A percentile compares a stretch with the other conserved stretches of the same genome.
phyloP scores from a whole-genome alignment of 2,797 vertebrate species.

The Pseudomugil gertrudae region DNA sequence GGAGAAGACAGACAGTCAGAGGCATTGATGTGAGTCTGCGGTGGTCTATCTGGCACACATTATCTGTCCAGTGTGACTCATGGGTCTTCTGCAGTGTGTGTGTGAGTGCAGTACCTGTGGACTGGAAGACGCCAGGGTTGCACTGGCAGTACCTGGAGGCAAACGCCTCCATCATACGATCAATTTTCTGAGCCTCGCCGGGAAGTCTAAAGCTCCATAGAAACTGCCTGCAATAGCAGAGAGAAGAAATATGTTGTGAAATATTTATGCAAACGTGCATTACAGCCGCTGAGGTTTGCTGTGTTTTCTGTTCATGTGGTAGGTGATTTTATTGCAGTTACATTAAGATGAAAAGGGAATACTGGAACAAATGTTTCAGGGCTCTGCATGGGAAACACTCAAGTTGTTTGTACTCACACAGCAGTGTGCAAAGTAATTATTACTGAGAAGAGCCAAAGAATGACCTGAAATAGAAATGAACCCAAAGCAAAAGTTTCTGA shows the following conservation, averaged over 20 bases:
- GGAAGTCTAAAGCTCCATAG: constrained; percentile 95
- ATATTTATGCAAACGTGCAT: constrained; percentile 22
- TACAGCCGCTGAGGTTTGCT: constrained; percentile 12
- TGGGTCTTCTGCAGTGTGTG: constrained; percentile 22
- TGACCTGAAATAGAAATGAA: background rate
- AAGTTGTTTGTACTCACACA: background rate
- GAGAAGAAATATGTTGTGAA: constrained; percentile 13
- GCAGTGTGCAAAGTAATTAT: background rate
- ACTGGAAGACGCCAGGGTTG: constrained; percentile 97
- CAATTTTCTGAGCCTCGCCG: constrained; percentile 95
- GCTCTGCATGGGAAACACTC: background rate
- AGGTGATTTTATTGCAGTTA: too few relatives aligned
- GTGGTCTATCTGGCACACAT: constrained; percentile 42
- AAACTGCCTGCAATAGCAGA: constrained; percentile 87
- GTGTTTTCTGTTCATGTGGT: too few relatives aligned
- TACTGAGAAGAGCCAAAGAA: background rate
- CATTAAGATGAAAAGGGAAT: background rate
- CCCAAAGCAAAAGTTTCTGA: background rate
- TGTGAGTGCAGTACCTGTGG: constrained; percentile 85
- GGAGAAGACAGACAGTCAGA: constrained; percentile 37
- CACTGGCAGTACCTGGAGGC: constrained; percentile 97
- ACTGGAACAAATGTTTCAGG: background rate
- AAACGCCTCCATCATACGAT: constrained; percentile 97
- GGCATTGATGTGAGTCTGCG: constrained; percentile 51
- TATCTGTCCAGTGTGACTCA: constrained; percentile 51